phyloP scores from a whole-genome alignment of 2,113 vertebrate genomes.

The Vireo altiloquus region DNA sequence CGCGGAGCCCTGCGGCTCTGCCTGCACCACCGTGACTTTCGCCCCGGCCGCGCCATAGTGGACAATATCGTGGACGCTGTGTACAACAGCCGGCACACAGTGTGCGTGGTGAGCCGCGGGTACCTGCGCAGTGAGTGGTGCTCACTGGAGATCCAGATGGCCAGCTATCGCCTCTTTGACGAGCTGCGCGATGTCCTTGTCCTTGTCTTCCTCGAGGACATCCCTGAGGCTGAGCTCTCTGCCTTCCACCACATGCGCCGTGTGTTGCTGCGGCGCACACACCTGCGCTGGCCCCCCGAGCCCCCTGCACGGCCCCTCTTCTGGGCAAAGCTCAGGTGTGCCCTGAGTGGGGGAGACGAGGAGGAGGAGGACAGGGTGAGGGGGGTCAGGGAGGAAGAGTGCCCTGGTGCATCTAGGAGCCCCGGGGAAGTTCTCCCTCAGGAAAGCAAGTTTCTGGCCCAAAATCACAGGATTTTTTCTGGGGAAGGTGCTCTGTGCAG shows the following conservation, averaged over 20 bases:
- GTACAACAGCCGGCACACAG: constrained; percentile 82
- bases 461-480: rapidly evolving
- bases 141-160: constrained; percentile 84
- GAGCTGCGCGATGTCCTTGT: constrained; percentile 84
- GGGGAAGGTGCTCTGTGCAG: background rate
- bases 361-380: background rate
- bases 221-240: constrained; percentile 77
- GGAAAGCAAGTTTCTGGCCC: background rate
- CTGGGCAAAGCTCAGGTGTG: constrained; percentile 80
- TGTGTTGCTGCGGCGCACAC: constrained; percentile 83
- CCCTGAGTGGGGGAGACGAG: background rate
- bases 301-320: constrained; percentile 75
- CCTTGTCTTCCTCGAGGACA: constrained; percentile 80
- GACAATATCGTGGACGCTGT: constrained; percentile 88
- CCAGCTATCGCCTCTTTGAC: constrained; percentile 85
- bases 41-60: constrained; percentile 77
- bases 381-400: background rate
- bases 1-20: constrained; percentile 77
- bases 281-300: constrained; percentile 81
- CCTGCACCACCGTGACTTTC: constrained; percentile 87
- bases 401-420: background rate
- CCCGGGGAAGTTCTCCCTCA: background rate
- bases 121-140: constrained; percentile 86
- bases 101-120: constrained; percentile 82
- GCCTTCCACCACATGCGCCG: constrained; percentile 84